These are phyloP conservation scores for Drosophila sucinea DNA, from an alignment of 1,140 invertebrate species.

Conservation along the genomic window DNA sequence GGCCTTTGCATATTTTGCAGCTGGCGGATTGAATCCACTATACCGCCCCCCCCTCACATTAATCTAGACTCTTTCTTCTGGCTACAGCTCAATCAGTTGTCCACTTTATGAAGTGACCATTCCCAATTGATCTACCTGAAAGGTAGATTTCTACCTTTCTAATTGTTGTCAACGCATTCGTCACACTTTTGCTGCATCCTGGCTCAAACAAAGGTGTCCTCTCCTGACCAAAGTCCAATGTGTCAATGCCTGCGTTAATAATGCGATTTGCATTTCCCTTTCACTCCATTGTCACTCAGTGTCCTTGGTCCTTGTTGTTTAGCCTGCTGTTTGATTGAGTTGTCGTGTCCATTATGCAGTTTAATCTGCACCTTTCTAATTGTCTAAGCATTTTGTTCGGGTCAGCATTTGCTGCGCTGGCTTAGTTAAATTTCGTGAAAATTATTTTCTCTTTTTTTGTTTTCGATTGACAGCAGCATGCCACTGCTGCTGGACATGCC, in stretches of 20 bases:
- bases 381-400: constrained; percentile 24
- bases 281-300: constrained; percentile 22
- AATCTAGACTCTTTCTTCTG: constrained; percentile 6
- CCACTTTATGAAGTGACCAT: constrained; percentile 61
- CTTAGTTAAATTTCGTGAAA: constrained; percentile 63
- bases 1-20: constrained; percentile 72
- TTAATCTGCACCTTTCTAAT: constrained; percentile 70
- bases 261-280: constrained; percentile 79
- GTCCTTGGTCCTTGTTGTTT: constrained; percentile 49
- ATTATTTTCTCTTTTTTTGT: constrained; percentile 22
- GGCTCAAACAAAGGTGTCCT: constrained; percentile 38
- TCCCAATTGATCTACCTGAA: constrained; percentile 39
- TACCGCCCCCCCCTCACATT: constrained; percentile 19
- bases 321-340: constrained; percentile 77
- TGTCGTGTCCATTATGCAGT: constrained; percentile 49
- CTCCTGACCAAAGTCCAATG: constrained; percentile 43
- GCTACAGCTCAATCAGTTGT: constrained; percentile 59
- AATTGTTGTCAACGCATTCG: constrained; percentile 79
- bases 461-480: constrained; percentile 71
- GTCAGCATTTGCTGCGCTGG: constrained; percentile 54
- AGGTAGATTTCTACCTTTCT: constrained; percentile 44
- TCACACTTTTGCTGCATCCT: constrained; percentile 69
- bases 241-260: constrained; percentile 66
- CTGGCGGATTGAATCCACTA: constrained; percentile 49
- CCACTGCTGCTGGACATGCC: constrained; percentile 38